Evolutionary conservation across 35 echinoderm and acorn worm genomes (phyloP).

Genomic region (Anneissia japonica): DNA sequence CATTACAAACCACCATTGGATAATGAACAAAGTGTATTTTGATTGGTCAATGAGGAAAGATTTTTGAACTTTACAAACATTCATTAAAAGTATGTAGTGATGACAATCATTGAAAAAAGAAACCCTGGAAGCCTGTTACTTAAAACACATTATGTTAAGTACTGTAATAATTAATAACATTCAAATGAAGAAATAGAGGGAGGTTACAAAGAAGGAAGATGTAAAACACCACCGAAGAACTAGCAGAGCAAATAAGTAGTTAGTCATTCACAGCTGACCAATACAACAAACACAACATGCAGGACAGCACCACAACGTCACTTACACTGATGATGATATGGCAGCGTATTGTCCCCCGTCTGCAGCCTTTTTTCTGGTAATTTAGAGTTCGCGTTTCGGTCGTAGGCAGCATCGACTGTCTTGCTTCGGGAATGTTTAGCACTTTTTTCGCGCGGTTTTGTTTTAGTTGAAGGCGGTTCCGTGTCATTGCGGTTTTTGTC

Average conservation of each 20-base stretch:
- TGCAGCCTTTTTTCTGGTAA: neutral
- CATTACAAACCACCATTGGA: too few species aligned
- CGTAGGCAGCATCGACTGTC: neutral
- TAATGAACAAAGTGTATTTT: too few species aligned
- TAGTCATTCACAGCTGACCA: neutral
- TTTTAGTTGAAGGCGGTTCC: neutral
- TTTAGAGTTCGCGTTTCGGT: neutral
- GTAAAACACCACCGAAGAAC: too few species aligned
- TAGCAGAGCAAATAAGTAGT: neutral
- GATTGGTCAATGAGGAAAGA: too few species aligned
- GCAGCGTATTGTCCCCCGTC: neutral
- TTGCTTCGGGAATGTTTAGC: neutral
- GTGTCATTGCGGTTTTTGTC: neutral
- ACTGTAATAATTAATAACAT: too few species aligned
- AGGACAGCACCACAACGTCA: neutral
- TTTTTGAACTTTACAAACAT: too few species aligned
- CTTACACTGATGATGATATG: neutral
- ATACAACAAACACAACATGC: neutral
- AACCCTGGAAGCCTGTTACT: too few species aligned
- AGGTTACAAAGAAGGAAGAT: too few species aligned
- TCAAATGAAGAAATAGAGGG: too few species aligned
- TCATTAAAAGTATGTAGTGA: too few species aligned
- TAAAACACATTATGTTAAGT: too few species aligned
- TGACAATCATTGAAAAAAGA: too few species aligned
- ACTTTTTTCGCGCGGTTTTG: neutral